Percentiles rank a stretch among this genome's conserved stretches.
Evolutionary conservation across 2,113 vertebrate species (phyloP).

Genomic region (Stegostoma tigrinum): DNA sequence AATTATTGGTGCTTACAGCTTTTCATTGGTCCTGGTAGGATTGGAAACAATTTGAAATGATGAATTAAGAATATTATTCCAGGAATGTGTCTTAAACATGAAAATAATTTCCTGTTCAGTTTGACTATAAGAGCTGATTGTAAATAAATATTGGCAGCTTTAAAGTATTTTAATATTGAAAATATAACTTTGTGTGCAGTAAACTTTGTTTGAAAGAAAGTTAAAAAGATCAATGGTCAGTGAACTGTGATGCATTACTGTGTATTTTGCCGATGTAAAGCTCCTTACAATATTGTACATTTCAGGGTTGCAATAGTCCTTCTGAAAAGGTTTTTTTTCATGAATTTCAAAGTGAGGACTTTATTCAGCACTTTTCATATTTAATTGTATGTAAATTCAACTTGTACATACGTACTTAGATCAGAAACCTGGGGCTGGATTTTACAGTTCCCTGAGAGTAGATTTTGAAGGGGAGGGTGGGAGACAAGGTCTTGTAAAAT

Average conservation of each 20-base stretch:
- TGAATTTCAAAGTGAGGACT: not conserved
- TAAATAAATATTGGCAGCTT: not conserved
- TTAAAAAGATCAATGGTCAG: not conserved
- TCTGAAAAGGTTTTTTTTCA: not conserved
- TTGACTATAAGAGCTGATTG: not conserved
- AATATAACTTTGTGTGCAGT: not conserved
- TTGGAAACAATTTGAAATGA: not conserved
- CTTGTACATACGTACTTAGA: not conserved
- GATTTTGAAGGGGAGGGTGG: not conserved
- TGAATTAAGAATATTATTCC: not conserved
- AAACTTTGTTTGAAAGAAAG: not conserved
- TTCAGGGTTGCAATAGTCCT: not conserved
- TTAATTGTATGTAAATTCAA: not conserved
- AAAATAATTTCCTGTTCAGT: conserved; percentile 13
- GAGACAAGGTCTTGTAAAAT: not conserved
- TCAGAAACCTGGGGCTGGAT: not conserved
- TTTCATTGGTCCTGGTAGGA: not conserved
- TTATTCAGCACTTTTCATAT: not conserved
- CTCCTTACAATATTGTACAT: too few species aligned
- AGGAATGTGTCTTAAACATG: not conserved
- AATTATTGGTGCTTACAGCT: not conserved
- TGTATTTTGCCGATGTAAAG: not conserved
- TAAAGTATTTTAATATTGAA: not conserved
- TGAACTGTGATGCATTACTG: not conserved
- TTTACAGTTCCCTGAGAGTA: not conserved